A percentile compares a stretch with the other conserved stretches of the same genome.
These are phyloP conservation scores for Corella eumyota DNA, from an alignment of 23 tunicate genomes.

Conservation along the genomic window DNA sequence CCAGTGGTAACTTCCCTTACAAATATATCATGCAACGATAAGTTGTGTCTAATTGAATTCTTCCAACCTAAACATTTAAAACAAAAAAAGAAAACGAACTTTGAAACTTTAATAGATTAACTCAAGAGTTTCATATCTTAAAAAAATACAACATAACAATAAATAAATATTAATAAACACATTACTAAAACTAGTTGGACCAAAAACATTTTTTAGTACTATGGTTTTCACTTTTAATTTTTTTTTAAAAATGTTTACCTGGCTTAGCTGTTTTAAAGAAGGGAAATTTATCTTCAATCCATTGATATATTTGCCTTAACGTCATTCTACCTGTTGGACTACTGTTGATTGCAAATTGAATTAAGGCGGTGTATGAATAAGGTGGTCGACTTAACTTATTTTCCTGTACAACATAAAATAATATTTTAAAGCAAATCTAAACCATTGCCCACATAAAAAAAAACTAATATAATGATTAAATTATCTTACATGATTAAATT, in stretches of 20 bases:
- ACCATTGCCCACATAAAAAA: not conserved
- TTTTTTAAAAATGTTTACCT: slow-evolving; percentile 19
- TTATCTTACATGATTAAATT: slow-evolving; percentile 6
- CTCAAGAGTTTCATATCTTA: too few relatives aligned
- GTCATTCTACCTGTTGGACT: slow-evolving; percentile 65
- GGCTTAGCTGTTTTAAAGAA: slow-evolving; percentile 79
- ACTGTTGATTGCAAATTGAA: slow-evolving; percentile 87
- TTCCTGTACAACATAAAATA: slow-evolving; percentile 9
- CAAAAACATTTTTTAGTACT: too few relatives aligned
- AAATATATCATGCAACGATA: slow-evolving; percentile 80
- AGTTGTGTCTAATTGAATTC: slow-evolving; percentile 76
- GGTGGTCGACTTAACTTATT: slow-evolving; percentile 52
- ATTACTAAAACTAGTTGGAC: too few relatives aligned
- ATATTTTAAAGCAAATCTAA: not conserved
- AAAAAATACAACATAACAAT: too few relatives aligned
- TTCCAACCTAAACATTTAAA: slow-evolving; percentile 65
- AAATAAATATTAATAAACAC: too few relatives aligned
- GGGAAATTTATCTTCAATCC: slow-evolving; percentile 90
- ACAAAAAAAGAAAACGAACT: not conserved
- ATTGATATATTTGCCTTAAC: slow-evolving; percentile 61
- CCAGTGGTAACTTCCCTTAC: slow-evolving; percentile 50
- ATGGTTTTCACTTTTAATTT: too few relatives aligned
- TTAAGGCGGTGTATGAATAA: slow-evolving; percentile 87
- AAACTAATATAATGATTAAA: too few relatives aligned
- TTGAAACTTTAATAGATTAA: not conserved